phyloP scores from a whole-genome alignment of 1,140 invertebrate species.

The Drosophila nigromelanica region DNA sequence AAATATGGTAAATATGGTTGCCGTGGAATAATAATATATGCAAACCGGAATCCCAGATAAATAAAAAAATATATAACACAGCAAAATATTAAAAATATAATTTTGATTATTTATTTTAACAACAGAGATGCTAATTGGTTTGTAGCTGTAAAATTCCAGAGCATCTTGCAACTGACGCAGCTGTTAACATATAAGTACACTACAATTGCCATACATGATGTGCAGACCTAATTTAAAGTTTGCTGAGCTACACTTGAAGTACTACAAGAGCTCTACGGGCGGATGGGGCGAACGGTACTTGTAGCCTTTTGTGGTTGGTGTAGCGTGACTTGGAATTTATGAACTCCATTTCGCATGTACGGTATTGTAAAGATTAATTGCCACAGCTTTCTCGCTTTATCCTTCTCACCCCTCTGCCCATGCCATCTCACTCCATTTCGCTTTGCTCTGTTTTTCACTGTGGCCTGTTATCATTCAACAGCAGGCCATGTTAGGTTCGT shows the following conservation, averaged over 20 bases:
- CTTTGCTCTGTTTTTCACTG: conserved; percentile 49
- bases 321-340: conserved; percentile 78
- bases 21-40: no score
- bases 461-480: conserved; percentile 73
- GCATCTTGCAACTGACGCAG: neutral
- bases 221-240: conserved; percentile 54
- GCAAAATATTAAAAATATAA: no score
- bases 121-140: neutral
- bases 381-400: conserved; percentile 40
- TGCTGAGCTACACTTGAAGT: conserved; percentile 35
- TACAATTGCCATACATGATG: conserved; percentile 11
- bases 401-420: neutral
- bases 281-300: neutral
- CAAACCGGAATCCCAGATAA: no score
- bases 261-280: conserved; percentile 10
- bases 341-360: conserved; percentile 78
- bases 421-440: neutral
- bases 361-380: conserved; percentile 79
- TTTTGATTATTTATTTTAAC: no score
- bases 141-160: no score
- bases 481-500: conserved; percentile 66
- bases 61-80: no score
- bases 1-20: no score
- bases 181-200: conserved; percentile 15
- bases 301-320: conserved; percentile 38